Base-by-base conservation (phyloP, 2,888 invertebrate species). In the Drosophila nr. fundita region DNA sequence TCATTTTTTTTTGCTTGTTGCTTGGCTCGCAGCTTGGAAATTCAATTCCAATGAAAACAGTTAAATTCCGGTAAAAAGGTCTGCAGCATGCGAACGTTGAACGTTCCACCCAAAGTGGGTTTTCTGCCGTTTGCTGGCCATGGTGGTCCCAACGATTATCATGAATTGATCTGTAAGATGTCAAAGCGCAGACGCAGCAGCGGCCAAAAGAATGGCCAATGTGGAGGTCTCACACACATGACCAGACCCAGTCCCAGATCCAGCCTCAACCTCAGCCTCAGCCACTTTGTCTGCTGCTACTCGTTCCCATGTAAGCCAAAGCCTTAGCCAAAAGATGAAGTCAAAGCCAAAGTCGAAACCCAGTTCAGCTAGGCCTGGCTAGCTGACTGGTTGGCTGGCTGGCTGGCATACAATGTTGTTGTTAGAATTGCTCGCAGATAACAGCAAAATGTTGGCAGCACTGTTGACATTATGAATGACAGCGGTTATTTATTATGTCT, bases 91-190 rank as follows among this genome's bases (percentile, higher is more conserved):
- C 84, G 87, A 89, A 81, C 73, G 71, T 72, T 58, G 71, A 66
- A 59, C 59, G 69, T 73, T 78, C 82, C 82, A 79, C 83, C 84
- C 89, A 80, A 83, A 84, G 80, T 80, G 88, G 80, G 89, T 63
- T 59, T 69, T 68, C 63, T 68, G 54, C 57, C 62, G 68, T 64
- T 45, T 50, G 61, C 30, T 61, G 61, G 77, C 88, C 89, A 83
- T 79, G 90, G 90, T 90, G 91, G 91, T 90, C 90, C 90, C 80
- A 78, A 61, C 90, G 91, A 91, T 90, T 91, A 90, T 91, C 90
- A 90, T 91, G 91, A 90, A 90, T 91, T 91, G 90, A 90, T 90
- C 90, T 90, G 90, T 90, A 90, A 91, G 89, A 90, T 91, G 90
- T 90, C 90, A 90, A 90, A 90, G 90, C 89, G 85, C 89, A 87